Evolutionary conservation across 1,140 invertebrate species (phyloP), one percentile per base, ranked within the genome.

Genomic region (Ceratosolen fusciceps): DNA sequence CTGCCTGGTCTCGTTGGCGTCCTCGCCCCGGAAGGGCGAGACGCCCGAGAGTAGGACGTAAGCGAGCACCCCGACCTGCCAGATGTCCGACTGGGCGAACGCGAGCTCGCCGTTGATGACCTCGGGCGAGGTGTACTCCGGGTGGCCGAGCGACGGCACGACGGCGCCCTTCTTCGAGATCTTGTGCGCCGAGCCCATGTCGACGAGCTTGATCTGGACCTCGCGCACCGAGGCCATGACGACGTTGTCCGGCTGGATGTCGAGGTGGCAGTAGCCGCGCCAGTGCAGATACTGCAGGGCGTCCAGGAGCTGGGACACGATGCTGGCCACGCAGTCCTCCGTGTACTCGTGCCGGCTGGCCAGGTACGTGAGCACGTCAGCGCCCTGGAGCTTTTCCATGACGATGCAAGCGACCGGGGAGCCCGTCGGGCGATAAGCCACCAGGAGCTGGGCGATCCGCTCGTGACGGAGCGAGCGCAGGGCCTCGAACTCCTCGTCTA

Each of bases 161-260:
- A 92, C 91, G 0, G 93, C 93, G 2, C 96, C 96, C 39, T 96
- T 85, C 87, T 95, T 96, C 14, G 93, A 94, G 1, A 98, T 95
- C 84, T 92, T 93, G 79, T 95, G 94, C 0, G 97, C 94, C 0
- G 94, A 94, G 0, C 96, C 96, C 85, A 99, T 96, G 87, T 99
- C 98, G 1, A 97, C 93, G 19, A 99, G 89, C 90, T 99, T 99
- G 2, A 99, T 92, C 86, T 96, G 95, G 8, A 97, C 93, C 29
- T 95, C 94, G 82, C 96, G 92, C 7, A 97, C 93, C 0, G 95
- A 95, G 1, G 95, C 94, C 95, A 99, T 97, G 0, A 99, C 96
- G n/a, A 99, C 92, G 87, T 99, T 99, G 84, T 98, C 97, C 0
- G 98, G 98, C 87, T 99, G 97, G 24, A 99, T 90, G 87, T 99